Conservation (phyloP, 2,888 invertebrate genomes). For the Galerucella pusilla region DNA sequence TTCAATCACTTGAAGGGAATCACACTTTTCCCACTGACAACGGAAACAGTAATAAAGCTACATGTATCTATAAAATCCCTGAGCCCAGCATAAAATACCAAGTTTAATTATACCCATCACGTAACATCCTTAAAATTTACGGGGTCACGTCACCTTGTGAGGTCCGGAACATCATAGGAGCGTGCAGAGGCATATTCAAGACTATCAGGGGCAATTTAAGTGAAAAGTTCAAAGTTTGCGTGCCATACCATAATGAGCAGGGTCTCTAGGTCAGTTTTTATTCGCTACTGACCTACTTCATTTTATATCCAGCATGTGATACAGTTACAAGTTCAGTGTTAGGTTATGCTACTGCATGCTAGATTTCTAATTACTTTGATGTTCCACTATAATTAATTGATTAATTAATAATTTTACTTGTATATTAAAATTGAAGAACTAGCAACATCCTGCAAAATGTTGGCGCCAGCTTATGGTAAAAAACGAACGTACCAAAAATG, state of each 20-base stretch:
- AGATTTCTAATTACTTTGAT: too few species aligned
- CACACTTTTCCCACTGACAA: background rate
- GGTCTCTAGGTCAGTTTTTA: constrained; percentile 15
- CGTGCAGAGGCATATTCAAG: constrained; percentile 10
- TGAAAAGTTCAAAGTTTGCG: constrained; percentile 24
- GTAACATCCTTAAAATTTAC: background rate
- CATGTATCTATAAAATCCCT: background rate
- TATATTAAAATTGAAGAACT: too few species aligned
- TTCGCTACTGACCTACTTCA: constrained; percentile 21
- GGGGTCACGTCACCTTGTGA: constrained; percentile 5
- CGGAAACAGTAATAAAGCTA: background rate
- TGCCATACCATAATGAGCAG: constrained; percentile 21
- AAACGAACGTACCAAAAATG: too few species aligned
- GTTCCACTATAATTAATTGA: too few species aligned
- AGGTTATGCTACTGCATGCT: too few species aligned
- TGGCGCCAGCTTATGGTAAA: too few species aligned
- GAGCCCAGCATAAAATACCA: background rate
- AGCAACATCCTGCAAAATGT: too few species aligned
- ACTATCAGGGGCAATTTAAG: constrained; percentile 1
- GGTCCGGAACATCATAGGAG: constrained; percentile 3
- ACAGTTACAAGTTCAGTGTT: too few species aligned
- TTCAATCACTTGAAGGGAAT: background rate
- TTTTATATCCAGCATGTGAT: background rate
- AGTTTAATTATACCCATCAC: background rate
- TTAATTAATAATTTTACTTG: too few species aligned